Evolutionary conservation across 1,140 invertebrate genomes (phyloP), one percentile per base, ranked within the genome.

Genomic region (Drosophila lacertosa): DNA sequence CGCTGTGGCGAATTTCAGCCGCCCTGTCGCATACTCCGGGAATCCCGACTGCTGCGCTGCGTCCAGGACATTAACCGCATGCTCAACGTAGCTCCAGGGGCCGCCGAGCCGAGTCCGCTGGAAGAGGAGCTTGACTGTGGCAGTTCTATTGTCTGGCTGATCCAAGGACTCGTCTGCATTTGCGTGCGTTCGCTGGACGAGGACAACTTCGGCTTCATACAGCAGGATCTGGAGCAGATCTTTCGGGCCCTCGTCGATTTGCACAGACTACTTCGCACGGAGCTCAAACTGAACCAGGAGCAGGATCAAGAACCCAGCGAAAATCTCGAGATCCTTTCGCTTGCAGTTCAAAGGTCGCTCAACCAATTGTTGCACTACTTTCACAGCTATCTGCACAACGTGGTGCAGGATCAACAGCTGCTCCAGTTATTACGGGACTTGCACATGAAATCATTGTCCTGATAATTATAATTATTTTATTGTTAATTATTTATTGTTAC

Each of bases 141-240:
- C 1, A 62, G 69, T 11, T 57, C 54, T 1, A 7, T 77, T 10
- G 5, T 39, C 0, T 82, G 74, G 67, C 32, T 54, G 0, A 29
- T 81, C 16, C 55, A 60, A 4, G 78, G 63, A 22, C 50, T 82
- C 11, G 69, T 74, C 16, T 10, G 20, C 11, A 63, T 82, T 3
- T 83, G 57, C 16, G n/a, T 58, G 5, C 44, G 74, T 26, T 77
- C 74, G 1, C 1, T 60, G 0, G 15, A 37, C 1, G 42, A 74
- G 24, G 71, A 79, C 11, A 20, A 1, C 0, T 32, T 24, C 10
- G 50, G 55, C 0, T 5, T 20, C 0, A 4, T 74, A 0, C 16
- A 53, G 0, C 1, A 0, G 4, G 77, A 81, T 42, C 16, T 81
- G 11, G 13, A 18, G n/a, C 0, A 1, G 0, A 53, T 63, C 20